Conservation (phyloP, 2,797 vertebrate species). For the Alosa sapidissima region DNA sequence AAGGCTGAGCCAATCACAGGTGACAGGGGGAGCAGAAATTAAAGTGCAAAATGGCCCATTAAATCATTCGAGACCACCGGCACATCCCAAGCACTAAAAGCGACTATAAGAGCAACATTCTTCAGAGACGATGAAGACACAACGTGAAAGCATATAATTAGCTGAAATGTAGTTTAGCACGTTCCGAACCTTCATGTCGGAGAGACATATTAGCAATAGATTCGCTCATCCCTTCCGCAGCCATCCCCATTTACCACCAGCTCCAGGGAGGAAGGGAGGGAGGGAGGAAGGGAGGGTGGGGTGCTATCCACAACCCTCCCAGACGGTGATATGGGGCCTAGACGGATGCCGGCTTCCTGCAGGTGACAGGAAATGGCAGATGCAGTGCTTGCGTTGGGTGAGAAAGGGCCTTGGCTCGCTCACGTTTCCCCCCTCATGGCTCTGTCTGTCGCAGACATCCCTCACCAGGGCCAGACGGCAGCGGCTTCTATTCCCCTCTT, state of each 20-base stretch:
- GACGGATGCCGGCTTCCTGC: constrained; percentile 34
- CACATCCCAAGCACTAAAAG: constrained; percentile 16
- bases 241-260: not conserved
- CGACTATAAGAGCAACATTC: constrained; percentile 37
- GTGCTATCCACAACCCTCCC: not conserved
- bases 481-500: not conserved
- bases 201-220: constrained; percentile 2
- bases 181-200: not conserved
- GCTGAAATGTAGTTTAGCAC: not conserved
- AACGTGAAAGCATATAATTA: not conserved
- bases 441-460: constrained; percentile 20
- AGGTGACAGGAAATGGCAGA: constrained; percentile 49
- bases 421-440: constrained; percentile 12
- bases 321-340: constrained; percentile 8
- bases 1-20: constrained; percentile 43
- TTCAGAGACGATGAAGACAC: constrained; percentile 7
- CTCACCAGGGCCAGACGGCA: not conserved
- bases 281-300: not conserved
- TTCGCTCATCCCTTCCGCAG: not conserved
- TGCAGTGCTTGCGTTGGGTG: constrained; percentile 39
- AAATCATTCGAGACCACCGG: constrained; percentile 35
- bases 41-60: constrained; percentile 25
- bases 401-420: constrained; percentile 34
- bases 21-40: constrained; percentile 32
- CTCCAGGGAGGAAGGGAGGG: not conserved